These are phyloP conservation scores for roundworm (Caenorhabditis elegans) DNA, from an alignment of 1,140 invertebrate species.

Conservation along the genomic window DNA sequence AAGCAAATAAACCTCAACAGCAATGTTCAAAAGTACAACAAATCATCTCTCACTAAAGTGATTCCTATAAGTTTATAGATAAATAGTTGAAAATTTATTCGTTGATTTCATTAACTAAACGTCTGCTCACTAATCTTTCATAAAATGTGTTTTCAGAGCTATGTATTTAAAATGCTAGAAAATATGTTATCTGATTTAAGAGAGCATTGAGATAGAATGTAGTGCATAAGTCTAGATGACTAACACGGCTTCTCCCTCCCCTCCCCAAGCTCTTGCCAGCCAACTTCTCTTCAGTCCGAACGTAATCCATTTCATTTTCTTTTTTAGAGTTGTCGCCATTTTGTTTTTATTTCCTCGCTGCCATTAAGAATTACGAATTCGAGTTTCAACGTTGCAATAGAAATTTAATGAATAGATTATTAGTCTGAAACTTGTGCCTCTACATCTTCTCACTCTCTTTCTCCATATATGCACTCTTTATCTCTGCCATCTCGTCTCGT, in stretches of 20 bases:
- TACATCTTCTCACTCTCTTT: neutral
- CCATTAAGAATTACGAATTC: neutral
- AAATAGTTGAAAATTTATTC: no score
- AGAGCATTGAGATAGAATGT: neutral
- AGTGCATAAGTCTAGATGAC: neutral
- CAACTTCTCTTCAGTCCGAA: neutral
- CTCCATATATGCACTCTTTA: slow-evolving; percentile 10
- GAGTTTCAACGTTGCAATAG: neutral
- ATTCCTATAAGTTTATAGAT: no score
- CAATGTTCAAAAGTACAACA: no score
- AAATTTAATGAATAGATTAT: slow-evolving; percentile 23
- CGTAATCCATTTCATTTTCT: neutral
- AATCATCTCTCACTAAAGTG: no score
- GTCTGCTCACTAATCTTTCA: no score
- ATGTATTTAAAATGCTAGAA: no score
- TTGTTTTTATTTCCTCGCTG: neutral
- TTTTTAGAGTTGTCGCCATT: neutral
- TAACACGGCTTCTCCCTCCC: neutral
- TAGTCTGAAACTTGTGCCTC: neutral
- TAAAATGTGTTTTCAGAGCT: no score
- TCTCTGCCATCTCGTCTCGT: neutral
- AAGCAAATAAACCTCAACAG: no score
- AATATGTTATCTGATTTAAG: neutral
- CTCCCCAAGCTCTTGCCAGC: neutral
- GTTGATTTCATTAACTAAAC: no score